Evolutionary conservation across 2,888 invertebrate species (phyloP).

Genomic region (Himalopsyche japonica): DNA sequence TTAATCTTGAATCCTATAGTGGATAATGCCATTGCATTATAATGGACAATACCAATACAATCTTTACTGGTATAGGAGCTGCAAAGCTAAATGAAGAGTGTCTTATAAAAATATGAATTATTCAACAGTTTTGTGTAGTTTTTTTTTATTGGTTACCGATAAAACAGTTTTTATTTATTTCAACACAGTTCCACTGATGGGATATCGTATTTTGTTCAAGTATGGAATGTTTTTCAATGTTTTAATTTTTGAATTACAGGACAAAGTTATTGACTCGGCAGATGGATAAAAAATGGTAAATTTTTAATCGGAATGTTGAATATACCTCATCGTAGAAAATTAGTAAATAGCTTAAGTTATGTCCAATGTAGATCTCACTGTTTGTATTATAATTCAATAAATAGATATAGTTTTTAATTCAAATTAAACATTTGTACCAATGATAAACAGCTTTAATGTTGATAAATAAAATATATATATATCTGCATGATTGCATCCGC

Average conservation of each 20-base stretch:
- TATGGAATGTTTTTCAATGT: conserved; percentile 38
- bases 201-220: neutral
- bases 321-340: neutral
- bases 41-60: too few species aligned
- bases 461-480: neutral
- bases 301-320: neutral
- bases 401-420: neutral
- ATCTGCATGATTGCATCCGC: neutral
- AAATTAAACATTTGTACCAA: neutral
- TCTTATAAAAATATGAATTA: too few species aligned
- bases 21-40: too few species aligned
- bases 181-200: neutral
- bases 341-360: neutral
- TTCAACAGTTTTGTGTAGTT: too few species aligned
- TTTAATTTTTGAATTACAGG: conserved; percentile 67
- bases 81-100: too few species aligned
- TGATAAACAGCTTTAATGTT: too few species aligned
- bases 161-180: too few species aligned
- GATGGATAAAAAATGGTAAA: conserved; percentile 85
- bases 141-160: too few species aligned
- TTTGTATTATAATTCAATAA: neutral
- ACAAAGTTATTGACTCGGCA: conserved; percentile 85
- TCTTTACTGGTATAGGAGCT: too few species aligned
- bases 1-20: too few species aligned
- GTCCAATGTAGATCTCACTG: neutral